Base-by-base conservation (phyloP, 2,113 vertebrate genomes). In the Aramus guarauna region DNA sequence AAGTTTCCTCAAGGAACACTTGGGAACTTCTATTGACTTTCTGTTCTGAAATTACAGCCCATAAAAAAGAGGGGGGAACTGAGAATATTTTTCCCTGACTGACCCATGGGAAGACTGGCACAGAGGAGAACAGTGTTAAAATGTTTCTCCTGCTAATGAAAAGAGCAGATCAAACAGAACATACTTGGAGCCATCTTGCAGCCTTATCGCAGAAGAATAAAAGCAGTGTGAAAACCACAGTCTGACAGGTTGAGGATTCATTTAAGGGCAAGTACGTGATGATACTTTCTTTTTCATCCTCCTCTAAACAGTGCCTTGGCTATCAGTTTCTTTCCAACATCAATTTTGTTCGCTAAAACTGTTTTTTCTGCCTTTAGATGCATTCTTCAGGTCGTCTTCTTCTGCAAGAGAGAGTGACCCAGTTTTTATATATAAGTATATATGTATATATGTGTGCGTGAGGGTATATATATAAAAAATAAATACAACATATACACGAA, bases 361-460 rank as follows among this genome's bases (percentile, higher is more conserved):
- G 21, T 23, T 50, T 53, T 60, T 43, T 22, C n/a, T 64, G 29
- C 14, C 59, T 59, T 88, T 77, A 47, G 9, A 52, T 60, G 77
- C 36, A n/a, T 47, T 74, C 17, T 79, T 94, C 43, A 63, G 20
- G 19, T 50, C 19, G 29, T 2, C 34, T 67, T 50, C 55, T 77
- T 85, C 66, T 75, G 19, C 43, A 43, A 75, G 37, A 78, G 18
- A 9, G 37, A 71, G 8, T 27, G 41, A 85, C 27, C n/a, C 6
- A 27, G 11, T 67, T 91, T 85, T 83, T 73, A 30, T 34, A 12
- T 14, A 1, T 9, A 73, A 22, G 3, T 39, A 45, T 36, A 26
- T 36, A 23, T n/a, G 3, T 27, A 8, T 53, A 2, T 55, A 0
- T 52, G 6, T 80, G 4, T 17, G 7, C 15, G 1, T 20, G 19